Percentiles rank a stretch among this genome's conserved stretches.
phyloP scores from a whole-genome alignment of 1,140 invertebrate genomes.

The Lordiphosa mommai region DNA sequence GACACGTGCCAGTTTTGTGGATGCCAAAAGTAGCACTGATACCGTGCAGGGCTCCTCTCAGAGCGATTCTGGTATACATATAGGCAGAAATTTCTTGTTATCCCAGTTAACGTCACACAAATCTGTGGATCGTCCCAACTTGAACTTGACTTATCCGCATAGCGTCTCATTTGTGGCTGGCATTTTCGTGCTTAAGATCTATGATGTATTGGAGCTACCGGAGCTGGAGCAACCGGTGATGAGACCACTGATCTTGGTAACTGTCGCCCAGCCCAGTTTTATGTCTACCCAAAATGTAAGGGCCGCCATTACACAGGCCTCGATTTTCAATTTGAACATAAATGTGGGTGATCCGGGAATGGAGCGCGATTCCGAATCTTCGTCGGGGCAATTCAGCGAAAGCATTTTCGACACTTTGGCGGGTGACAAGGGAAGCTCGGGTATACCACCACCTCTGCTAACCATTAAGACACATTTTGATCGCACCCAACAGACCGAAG shows the following conservation, averaged over 20 bases:
- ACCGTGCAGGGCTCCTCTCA: constrained; percentile 25
- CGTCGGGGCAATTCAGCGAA: constrained; percentile 23
- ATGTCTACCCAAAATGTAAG: constrained; percentile 52
- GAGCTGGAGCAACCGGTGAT: constrained; percentile 8
- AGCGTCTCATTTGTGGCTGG: constrained; percentile 73
- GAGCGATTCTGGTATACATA: constrained; percentile 55
- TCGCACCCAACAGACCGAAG: constrained; percentile 43
- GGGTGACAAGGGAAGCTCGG: constrained; percentile 50
- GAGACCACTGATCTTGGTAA: constrained; percentile 44
- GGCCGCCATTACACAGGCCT: constrained; percentile 42
- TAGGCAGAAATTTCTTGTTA: constrained; percentile 2
- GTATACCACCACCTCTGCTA: constrained; percentile 63
- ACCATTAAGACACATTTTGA: constrained; percentile 44
- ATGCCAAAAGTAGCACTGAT: constrained; percentile 21
- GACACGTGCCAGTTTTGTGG: constrained; percentile 11
- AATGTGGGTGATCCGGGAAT: constrained; percentile 4
- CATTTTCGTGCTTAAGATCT: constrained; percentile 56
- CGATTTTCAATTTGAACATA: constrained; percentile 65
- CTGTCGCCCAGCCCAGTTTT: constrained; percentile 69
- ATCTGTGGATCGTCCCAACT: neutral
- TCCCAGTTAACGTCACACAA: neutral
- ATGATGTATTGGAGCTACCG: constrained; percentile 37
- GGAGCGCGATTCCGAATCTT: neutral
- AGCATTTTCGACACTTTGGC: constrained; percentile 59
- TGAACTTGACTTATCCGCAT: constrained; percentile 30